These are phyloP conservation scores for Hydrophis major DNA, from an alignment of 2,797 vertebrate genomes.

Conservation along the genomic window DNA sequence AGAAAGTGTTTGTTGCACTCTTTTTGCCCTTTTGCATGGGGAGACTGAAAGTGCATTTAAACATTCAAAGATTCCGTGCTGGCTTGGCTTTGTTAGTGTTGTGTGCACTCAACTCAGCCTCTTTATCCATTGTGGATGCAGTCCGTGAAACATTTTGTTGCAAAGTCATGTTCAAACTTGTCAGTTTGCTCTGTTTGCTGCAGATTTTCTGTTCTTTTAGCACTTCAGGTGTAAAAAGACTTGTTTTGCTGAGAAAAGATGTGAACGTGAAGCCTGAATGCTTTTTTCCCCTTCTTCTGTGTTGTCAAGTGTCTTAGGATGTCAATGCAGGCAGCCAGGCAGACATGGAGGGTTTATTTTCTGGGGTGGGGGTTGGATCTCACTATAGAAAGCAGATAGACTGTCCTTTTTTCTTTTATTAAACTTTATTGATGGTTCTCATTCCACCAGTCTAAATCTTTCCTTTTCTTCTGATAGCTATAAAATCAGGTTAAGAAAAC, in stretches of 20 bases:
- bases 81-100: background rate
- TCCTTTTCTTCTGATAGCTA: background rate
- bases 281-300: background rate
- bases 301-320: background rate
- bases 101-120: background rate
- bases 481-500: background rate
- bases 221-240: background rate
- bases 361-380: background rate
- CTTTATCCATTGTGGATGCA: background rate
- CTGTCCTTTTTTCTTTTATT: background rate
- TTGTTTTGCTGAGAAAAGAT: background rate
- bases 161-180: background rate
- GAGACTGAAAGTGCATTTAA: background rate
- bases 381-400: background rate
- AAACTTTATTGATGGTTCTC: background rate
- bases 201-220: background rate
- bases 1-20: background rate
- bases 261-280: background rate
- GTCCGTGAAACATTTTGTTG: background rate
- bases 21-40: background rate
- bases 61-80: background rate
- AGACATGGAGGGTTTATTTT: background rate
- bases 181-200: background rate
- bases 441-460: background rate
- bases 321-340: background rate